phyloP scores from a whole-genome alignment of 2,113 vertebrate genomes.

The Himantopus leucocephalus region DNA sequence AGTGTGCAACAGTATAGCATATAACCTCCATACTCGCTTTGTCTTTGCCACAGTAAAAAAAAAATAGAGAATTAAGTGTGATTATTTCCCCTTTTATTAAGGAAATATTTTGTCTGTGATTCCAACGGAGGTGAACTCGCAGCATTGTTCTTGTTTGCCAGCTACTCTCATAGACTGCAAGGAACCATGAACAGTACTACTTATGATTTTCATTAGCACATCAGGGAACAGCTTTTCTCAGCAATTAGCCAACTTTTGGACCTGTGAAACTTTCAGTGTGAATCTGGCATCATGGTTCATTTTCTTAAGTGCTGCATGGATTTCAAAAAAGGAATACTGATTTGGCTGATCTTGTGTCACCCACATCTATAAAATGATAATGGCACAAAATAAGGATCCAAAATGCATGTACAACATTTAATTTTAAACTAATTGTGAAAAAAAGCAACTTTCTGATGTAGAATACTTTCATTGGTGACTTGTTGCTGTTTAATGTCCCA shows the following conservation, averaged over 20 bases:
- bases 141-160: background rate
- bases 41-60: background rate
- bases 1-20: background rate
- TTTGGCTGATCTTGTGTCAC: background rate
- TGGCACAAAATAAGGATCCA: background rate
- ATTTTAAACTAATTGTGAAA: background rate
- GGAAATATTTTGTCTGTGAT: background rate
- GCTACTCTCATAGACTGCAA: background rate
- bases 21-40: background rate
- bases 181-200: background rate
- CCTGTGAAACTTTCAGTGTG: background rate
- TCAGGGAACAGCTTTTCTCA: background rate
- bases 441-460: background rate
- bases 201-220: background rate
- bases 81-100: background rate
- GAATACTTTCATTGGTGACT: background rate
- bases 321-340: background rate
- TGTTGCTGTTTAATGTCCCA: background rate
- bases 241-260: background rate
- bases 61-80: rapidly evolving
- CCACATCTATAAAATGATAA: background rate
- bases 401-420: background rate
- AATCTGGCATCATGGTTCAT: background rate
- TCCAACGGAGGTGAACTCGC: background rate
- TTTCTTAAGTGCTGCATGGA: background rate